Conservation (phyloP, 2,113 vertebrate species). For the Phylloscopus trochiloides region DNA sequence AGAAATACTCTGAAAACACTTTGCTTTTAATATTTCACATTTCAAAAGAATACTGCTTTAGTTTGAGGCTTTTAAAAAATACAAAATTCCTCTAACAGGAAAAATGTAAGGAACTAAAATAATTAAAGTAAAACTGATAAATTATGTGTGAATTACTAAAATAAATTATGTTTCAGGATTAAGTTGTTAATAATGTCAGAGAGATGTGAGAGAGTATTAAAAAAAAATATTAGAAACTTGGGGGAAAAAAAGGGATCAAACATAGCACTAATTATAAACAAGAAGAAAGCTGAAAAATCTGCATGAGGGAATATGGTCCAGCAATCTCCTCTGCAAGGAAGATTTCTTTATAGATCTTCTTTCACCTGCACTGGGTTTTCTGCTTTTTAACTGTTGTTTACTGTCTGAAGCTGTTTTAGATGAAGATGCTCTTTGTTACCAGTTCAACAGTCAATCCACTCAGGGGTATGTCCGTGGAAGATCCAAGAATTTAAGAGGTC, state of each 20-base stretch:
- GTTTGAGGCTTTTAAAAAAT: background rate
- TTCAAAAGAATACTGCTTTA: background rate
- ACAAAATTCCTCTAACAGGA: background rate
- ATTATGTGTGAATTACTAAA: background rate
- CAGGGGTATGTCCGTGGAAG: background rate
- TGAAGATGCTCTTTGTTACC: background rate
- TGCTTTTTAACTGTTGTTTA: background rate
- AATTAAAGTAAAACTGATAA: background rate
- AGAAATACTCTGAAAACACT: background rate
- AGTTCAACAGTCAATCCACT: background rate
- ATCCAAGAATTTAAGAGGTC: background rate
- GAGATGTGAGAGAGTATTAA: background rate
- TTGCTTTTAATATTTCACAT: background rate
- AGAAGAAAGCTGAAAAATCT: background rate
- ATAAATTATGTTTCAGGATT: background rate
- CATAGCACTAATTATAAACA: background rate
- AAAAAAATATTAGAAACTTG: background rate
- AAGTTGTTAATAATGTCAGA: background rate
- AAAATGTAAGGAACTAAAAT: background rate
- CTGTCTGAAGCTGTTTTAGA: background rate
- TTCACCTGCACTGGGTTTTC: background rate
- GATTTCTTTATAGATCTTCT: background rate
- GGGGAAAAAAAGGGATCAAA: background rate
- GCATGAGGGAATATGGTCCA: background rate
- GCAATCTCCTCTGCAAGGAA: background rate